Base-by-base conservation (phyloP, 2,797 vertebrate species). In the Thalassophryne amazonica region DNA sequence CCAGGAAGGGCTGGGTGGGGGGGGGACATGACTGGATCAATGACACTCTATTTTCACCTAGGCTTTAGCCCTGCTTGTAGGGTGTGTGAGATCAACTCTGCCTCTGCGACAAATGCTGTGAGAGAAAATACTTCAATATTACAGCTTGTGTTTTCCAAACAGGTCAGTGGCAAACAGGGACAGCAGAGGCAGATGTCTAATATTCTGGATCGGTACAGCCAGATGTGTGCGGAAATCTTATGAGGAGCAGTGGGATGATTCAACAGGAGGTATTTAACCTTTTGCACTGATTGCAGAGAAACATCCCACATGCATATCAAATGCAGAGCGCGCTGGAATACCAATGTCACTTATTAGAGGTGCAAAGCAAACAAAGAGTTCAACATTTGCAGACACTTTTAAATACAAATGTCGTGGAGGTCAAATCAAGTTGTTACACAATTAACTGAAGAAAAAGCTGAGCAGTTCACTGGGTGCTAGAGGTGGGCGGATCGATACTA, bases 1-100 rank as follows among this genome's bases (percentile, higher is more conserved):
- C 73, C 53, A 49, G 27, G n/a, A n/a, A n/a, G n/a, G n/a, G n/a
- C n/a, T n/a, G n/a, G n/a, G n/a, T n/a, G n/a, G n/a, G n/a, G n/a
- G 66, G 67, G 46, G 55, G 50, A 28, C 59, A 31, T 34, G 52
- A 63, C 62, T 37, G 68, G 67, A 78, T 84, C 81, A 73, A 74
- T 78, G 69, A 29, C 16, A 50, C 59, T 69, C 54, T 60, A 60
- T 65, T 48, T 42, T 39, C 75, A 67, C 54, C 60, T 40, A 22
- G 50, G 48, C 17, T 64, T 49, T 22, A 61, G 16, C 5, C 2
- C 20, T n/a, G 30, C 32, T 45, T 30, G 42, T 36, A 38, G 30
- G 43, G 50, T 60, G 53, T 11, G 29, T 45, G 66, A 61, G 67
- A 63, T 61, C 73, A 57, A 63, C 40, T 48, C 27, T 28, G 36